Conservation (phyloP, 2,113 vertebrate genomes). For the Otis tarda region DNA sequence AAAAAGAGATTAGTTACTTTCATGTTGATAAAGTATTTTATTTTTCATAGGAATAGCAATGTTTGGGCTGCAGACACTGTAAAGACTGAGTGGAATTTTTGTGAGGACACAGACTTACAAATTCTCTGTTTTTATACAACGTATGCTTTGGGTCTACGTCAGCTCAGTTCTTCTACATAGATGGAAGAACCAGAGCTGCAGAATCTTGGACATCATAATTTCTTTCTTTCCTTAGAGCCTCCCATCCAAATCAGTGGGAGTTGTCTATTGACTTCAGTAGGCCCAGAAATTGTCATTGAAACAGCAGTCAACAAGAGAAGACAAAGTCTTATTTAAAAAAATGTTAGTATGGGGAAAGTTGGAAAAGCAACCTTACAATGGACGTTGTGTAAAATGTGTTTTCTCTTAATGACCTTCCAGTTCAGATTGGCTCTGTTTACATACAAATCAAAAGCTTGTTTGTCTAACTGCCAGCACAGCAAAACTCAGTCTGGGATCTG, state of each 20-base stretch:
- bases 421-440: slow-evolving; percentile 67
- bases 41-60: background rate
- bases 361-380: slow-evolving; percentile 28
- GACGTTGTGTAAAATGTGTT: slow-evolving; percentile 52
- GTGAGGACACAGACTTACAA: background rate
- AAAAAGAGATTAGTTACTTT: background rate
- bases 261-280: background rate
- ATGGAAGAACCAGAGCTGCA: background rate
- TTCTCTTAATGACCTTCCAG: slow-evolving; percentile 62
- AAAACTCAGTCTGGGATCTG: slow-evolving; percentile 50
- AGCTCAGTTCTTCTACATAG: background rate
- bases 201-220: background rate
- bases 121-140: background rate
- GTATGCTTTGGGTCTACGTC: background rate
- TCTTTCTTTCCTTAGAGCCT: background rate
- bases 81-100: background rate
- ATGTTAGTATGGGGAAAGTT: slow-evolving; percentile 27
- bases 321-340: background rate
- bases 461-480: slow-evolving; percentile 56
- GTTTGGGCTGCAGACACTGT: background rate
- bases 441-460: slow-evolving; percentile 59
- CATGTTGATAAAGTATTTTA: background rate
- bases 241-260: background rate
- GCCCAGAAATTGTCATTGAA: background rate
- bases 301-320: background rate